Evolutionary conservation across 2,113 vertebrate genomes (phyloP).

Genomic region (Callochromis pleurospilus): DNA sequence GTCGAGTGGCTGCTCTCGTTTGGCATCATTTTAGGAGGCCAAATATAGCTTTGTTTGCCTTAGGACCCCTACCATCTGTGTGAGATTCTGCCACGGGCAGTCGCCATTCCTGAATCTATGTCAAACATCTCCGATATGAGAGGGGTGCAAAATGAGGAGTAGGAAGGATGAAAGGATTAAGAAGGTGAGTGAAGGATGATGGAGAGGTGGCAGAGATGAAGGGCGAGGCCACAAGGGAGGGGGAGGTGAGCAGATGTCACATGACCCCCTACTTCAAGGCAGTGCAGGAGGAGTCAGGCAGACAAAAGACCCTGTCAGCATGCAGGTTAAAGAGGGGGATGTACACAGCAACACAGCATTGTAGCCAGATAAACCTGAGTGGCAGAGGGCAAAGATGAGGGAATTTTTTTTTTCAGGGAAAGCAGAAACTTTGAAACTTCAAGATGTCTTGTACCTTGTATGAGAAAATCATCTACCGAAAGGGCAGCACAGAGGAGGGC

Average conservation of each 20-base stretch:
- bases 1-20: not conserved
- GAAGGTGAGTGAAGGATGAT: not conserved
- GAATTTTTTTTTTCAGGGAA: not conserved
- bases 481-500: not conserved
- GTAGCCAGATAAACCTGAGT: conserved; percentile 29
- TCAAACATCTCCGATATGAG: not conserved
- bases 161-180: conserved; percentile 13
- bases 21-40: not conserved
- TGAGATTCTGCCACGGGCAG: not conserved
- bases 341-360: not conserved
- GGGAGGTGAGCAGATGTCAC: not conserved
- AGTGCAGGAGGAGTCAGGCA: conserved; percentile 12
- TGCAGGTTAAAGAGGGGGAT: not conserved
- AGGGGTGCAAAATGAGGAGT: not conserved
- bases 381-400: conserved; percentile 16
- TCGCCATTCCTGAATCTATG: not conserved
- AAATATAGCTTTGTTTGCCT: conserved; percentile 19
- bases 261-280: conserved; percentile 13
- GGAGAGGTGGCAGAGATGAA: conserved; percentile 24
- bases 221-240: not conserved
- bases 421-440: conserved; percentile 41
- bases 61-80: not conserved
- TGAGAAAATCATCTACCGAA: conserved; percentile 28
- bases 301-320: conserved; percentile 35
- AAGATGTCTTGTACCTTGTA: conserved; percentile 7